Evolutionary conservation across 1,140 invertebrate species (phyloP), one percentile per base, ranked within the genome.

Genomic region (Nymphalis io): DNA sequence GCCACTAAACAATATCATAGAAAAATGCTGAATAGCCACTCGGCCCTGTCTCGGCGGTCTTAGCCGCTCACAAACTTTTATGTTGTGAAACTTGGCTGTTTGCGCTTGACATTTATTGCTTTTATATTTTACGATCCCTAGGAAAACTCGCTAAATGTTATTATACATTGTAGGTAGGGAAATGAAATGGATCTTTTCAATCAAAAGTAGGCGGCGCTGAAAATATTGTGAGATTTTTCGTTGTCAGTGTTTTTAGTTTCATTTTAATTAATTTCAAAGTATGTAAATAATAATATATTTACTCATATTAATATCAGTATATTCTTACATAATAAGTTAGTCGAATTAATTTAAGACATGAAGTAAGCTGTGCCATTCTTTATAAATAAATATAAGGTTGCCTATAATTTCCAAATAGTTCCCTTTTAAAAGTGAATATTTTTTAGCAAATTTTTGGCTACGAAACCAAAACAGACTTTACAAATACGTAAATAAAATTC

Each of bases 81-180:
- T 87, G 82, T 85, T 84, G 80, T 87, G 82, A 81, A 85, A 89
- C 83, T 87, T 89, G 73, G 77, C 80, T 84, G 83, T 86, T 86
- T 89, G 84, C 75, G 75, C 78, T 83, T 87, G 87, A 87, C 85
- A 75, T 87, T 88, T 89, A 88, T 89, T 87, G 82, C 87, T 83
- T 85, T 86, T 82, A 85, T 87, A 84, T 84, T 89, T 89, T 89
- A 87, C 80, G 84, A 85, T 78, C 80, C 72, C 75, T 61, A 75
- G 73, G 78, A 72, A 80, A 78, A 81, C 72, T 82, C 72, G 74
- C 68, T 63, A 70, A 55, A 60, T 61, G 51, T 44, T 59, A 57
- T 70, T 55, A 55, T 55, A 55, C 51, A 55, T 33, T 55, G 51
- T 55, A 55, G 51, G 51, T 55, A 27, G 23, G 21, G 51, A 21